These are phyloP conservation scores for Aphelenchoides avenae DNA, from an alignment of 1,140 invertebrate genomes.

Conservation along the genomic window DNA sequence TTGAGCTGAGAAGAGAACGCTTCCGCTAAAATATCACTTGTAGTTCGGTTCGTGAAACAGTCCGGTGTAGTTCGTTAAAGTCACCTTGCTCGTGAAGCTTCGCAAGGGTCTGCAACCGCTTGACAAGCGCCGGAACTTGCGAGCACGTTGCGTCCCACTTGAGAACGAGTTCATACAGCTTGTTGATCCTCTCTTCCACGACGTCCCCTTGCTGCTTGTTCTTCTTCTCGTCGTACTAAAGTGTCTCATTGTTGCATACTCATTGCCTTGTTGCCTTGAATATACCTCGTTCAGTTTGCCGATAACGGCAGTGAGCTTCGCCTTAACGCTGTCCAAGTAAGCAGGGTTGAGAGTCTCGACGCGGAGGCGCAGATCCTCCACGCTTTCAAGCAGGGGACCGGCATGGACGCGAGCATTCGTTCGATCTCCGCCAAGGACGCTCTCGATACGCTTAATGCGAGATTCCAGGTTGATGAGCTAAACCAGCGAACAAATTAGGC, in stretches of 20 bases:
- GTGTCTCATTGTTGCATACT: background rate
- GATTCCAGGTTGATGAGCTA: too few species aligned
- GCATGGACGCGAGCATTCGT: background rate
- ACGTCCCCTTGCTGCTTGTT: constrained; percentile 9
- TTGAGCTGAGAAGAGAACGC: constrained; percentile 13
- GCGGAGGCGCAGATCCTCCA: constrained; percentile 12
- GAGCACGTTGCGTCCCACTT: constrained; percentile 16
- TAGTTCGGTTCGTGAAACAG: background rate
- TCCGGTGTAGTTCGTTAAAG: background rate
- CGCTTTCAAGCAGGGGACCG: constrained; percentile 10
- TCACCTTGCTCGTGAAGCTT: constrained; percentile 16
- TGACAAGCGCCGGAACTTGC: constrained; percentile 13
- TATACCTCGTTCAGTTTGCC: constrained; percentile 15
- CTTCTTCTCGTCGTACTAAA: constrained; percentile 18
- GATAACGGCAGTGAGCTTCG: constrained; percentile 3
- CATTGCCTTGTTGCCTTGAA: background rate
- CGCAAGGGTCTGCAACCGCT: constrained; percentile 11
- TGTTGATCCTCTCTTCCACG: constrained; percentile 18
- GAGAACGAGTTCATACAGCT: constrained; percentile 8
- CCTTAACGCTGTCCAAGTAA: constrained; percentile 7
- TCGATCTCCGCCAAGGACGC: background rate
- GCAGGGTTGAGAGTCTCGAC: constrained; percentile 12
- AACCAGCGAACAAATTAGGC: too few species aligned
- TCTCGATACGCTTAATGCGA: constrained; percentile 14
- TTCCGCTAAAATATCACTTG: constrained; percentile 4